Percentiles rank a stretch among this genome's conserved stretches.
Conservation (phyloP, 2,113 vertebrate species). For the Mormoops blainvillei region DNA sequence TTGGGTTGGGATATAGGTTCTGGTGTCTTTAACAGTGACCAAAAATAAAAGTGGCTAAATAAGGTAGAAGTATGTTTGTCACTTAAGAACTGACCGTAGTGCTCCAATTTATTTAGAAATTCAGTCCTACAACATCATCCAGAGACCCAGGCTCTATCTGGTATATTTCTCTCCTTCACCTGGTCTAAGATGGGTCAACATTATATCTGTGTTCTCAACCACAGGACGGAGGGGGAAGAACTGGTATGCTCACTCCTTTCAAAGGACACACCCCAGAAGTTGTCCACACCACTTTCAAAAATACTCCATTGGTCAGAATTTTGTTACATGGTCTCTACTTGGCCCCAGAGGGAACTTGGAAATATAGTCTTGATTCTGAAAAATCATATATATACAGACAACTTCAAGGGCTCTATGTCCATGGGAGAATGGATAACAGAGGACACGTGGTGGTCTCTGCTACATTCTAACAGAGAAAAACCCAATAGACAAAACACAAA, state of each 20-base stretch:
- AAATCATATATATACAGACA: neutral
- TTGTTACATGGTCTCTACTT: neutral
- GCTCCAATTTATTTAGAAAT: neutral
- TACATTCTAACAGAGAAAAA: neutral
- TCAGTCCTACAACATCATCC: neutral
- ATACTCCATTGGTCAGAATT: neutral
- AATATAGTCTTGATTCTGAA: neutral
- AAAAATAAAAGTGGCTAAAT: neutral
- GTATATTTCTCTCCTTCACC: neutral
- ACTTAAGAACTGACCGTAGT: neutral
- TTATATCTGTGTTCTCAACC: neutral
- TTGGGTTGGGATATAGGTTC: neutral
- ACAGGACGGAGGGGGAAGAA: neutral
- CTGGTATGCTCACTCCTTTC: neutral
- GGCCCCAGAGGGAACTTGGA: neutral
- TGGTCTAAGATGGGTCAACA: neutral
- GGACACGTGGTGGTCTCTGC: neutral
- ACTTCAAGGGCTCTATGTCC: neutral
- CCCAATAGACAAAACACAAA: neutral
- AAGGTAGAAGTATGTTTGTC: neutral
- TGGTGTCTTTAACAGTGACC: neutral
- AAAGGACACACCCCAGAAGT: neutral
- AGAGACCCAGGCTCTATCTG: neutral
- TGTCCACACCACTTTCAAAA: neutral
- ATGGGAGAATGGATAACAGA: neutral